Evolutionary conservation across 2,797 vertebrate species (phyloP).

Genomic region (Ibycter americanus): DNA sequence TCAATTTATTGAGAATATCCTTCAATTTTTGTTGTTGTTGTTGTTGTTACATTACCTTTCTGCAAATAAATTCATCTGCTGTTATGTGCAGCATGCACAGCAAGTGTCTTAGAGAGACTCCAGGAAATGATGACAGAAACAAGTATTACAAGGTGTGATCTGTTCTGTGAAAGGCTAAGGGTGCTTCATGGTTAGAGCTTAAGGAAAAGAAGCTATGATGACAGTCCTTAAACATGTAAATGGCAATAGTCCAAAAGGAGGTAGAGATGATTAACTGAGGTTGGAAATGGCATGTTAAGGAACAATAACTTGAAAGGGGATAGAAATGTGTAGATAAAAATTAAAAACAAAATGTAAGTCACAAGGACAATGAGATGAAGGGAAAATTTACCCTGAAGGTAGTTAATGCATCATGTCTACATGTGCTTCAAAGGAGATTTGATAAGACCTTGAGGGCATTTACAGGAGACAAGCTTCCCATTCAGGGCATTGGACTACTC

Average conservation of each 20-base stretch:
- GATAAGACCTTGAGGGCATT: background rate
- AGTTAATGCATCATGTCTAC: background rate
- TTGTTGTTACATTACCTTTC: background rate
- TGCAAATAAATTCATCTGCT: background rate
- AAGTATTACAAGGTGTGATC: slow-evolving; percentile 47
- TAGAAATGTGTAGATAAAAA: slow-evolving; percentile 2
- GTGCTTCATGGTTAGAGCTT: background rate
- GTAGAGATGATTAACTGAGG: background rate
- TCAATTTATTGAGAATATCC: background rate
- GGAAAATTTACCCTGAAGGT: background rate
- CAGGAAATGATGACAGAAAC: slow-evolving; percentile 37
- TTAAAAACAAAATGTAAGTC: slow-evolving; percentile 25
- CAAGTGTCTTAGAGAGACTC: background rate
- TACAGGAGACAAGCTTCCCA: background rate
- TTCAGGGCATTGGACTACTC: background rate
- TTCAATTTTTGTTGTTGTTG: background rate
- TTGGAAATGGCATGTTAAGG: background rate
- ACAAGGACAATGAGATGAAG: background rate
- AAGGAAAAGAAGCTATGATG: slow-evolving; percentile 19
- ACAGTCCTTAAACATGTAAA: slow-evolving; percentile 20
- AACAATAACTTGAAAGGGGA: slow-evolving; percentile 17
- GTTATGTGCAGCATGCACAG: background rate
- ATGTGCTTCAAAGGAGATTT: background rate
- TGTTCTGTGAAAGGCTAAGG: slow-evolving; percentile 32
- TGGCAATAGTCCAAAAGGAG: slow-evolving; percentile 3